phyloP scores from a whole-genome alignment of 2,797 vertebrate species.

The Geotrypetes seraphini region DNA sequence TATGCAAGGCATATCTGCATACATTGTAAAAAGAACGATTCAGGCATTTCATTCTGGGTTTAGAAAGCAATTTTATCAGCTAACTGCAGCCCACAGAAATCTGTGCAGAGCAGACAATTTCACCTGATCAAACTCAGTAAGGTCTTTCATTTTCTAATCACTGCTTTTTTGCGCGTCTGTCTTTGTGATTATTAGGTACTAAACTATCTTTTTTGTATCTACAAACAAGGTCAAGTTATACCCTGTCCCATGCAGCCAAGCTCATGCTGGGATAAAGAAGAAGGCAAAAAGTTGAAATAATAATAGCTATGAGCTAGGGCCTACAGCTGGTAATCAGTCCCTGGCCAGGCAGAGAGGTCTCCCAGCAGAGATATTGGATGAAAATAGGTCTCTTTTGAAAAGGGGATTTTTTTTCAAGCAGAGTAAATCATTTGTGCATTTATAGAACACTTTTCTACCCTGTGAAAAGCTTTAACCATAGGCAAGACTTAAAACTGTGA shows the following conservation, averaged over 20 bases:
- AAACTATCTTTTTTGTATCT: slow-evolving; percentile 55
- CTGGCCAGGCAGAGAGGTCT: slow-evolving; percentile 41
- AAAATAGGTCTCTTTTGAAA: slow-evolving; percentile 51
- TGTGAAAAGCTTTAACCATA: slow-evolving; percentile 19
- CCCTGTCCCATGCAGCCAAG: slow-evolving; percentile 25
- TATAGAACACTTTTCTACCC: slow-evolving; percentile 19
- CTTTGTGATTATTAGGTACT: slow-evolving; percentile 37
- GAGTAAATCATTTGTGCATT: slow-evolving; percentile 21
- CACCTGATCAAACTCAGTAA: slow-evolving; percentile 30
- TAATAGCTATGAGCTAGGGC: slow-evolving; percentile 54
- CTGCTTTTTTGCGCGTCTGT: slow-evolving; percentile 49
- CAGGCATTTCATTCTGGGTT: too few relatives aligned
- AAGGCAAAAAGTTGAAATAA: slow-evolving; percentile 62
- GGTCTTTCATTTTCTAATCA: slow-evolving; percentile 57
- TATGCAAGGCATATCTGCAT: too few relatives aligned
- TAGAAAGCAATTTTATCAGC: too few relatives aligned
- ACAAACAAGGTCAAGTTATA: slow-evolving; percentile 51
- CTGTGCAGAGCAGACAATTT: slow-evolving; percentile 28
- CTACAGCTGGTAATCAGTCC: slow-evolving; percentile 57
- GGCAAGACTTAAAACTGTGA: neutral
- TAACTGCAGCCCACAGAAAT: slow-evolving; percentile 24
- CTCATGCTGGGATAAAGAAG: slow-evolving; percentile 58
- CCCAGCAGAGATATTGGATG: slow-evolving; percentile 57
- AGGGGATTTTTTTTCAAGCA: slow-evolving; percentile 21
- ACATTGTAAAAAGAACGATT: too few relatives aligned